A percentile compares a stretch with the other conserved stretches of the same genome.
Evolutionary conservation across 2,797 vertebrate species (phyloP).

Genomic region (Poeciliopsis paucimaculata): DNA sequence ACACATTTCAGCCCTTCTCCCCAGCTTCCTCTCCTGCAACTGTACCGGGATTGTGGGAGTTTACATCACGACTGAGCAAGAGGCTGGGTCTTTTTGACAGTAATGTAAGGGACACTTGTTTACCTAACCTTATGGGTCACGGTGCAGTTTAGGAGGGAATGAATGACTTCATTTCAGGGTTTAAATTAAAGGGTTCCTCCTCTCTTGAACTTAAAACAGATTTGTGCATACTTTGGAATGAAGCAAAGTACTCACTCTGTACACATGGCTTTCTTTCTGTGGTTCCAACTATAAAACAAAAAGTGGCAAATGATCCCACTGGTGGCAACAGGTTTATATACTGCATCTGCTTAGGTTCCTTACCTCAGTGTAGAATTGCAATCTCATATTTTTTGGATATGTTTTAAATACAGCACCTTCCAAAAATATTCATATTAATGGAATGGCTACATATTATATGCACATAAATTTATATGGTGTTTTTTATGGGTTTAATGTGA

Average conservation of each 20-base stretch:
- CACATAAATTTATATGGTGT: background rate
- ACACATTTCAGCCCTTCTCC: constrained; percentile 41
- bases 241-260: constrained; percentile 70
- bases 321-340: constrained; percentile 41
- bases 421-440: background rate
- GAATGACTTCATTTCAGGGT: constrained; percentile 82
- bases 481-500: background rate
- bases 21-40: constrained; percentile 48
- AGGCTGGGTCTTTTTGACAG: constrained; percentile 75
- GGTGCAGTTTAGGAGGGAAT: constrained; percentile 76
- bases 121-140: constrained; percentile 79
- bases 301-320: constrained; percentile 48
- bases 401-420: background rate
- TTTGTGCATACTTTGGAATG: constrained; percentile 76
- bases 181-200: constrained; percentile 84
- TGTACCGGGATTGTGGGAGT: constrained; percentile 77
- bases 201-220: constrained; percentile 81
- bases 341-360: constrained; percentile 22
- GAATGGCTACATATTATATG: background rate
- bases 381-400: background rate
- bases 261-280: constrained; percentile 45
- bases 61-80: constrained; percentile 69
- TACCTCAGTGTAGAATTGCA: constrained; percentile 32
- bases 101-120: constrained; percentile 81
- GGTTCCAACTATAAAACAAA: constrained; percentile 51